Evolutionary conservation across 2,797 vertebrate genomes (phyloP).

Genomic region (Platalea minor): DNA sequence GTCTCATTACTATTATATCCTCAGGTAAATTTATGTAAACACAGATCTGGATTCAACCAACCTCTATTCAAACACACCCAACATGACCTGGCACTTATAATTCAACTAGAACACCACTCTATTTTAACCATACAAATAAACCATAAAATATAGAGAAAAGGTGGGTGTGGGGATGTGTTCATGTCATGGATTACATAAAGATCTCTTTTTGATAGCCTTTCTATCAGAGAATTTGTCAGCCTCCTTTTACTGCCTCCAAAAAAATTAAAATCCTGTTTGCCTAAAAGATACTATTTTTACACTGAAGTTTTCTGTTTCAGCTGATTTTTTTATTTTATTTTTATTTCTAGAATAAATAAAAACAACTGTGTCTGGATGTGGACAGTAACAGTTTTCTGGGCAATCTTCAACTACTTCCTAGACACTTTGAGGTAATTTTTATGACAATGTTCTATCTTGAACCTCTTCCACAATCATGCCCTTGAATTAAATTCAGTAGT

Average conservation of each 20-base stretch:
- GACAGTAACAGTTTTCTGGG: not conserved
- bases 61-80: not conserved
- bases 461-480: not conserved
- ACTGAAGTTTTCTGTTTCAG: not conserved
- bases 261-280: not conserved
- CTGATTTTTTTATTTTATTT: not conserved
- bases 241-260: not conserved
- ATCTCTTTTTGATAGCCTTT: not conserved
- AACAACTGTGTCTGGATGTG: not conserved
- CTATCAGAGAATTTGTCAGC: not conserved
- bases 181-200: not conserved
- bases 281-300: not conserved
- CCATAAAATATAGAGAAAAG: not conserved
- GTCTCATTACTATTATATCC: not conserved
- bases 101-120: not conserved
- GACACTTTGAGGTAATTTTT: not conserved
- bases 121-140: not conserved
- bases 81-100: not conserved
- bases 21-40: not conserved
- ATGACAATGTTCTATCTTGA: not conserved
- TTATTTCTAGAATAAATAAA: not conserved
- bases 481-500: not conserved
- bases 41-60: not conserved
- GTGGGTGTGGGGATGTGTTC: fast-evolving
- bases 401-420: not conserved